These are phyloP conservation scores for Struthio camelus DNA, from an alignment of 2,113 vertebrate species.

Conservation along the genomic window DNA sequence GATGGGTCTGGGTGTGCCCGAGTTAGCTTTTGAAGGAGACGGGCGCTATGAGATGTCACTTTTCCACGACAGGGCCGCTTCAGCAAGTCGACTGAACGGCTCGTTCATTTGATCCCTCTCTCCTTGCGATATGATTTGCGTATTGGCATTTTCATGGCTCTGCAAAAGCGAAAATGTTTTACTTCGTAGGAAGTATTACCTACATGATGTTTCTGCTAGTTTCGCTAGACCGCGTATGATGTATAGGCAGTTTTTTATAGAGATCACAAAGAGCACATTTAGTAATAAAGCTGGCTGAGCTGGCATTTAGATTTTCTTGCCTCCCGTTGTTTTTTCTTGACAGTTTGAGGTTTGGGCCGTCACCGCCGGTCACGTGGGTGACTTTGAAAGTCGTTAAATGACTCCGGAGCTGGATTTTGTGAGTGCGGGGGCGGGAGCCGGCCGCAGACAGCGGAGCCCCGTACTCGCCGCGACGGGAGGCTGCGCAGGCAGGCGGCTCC, in stretches of 20 bases:
- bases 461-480: background rate
- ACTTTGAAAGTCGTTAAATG: background rate
- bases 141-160: background rate
- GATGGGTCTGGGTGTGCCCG: background rate
- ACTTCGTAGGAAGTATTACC: background rate
- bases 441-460: background rate
- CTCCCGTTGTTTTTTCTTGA: background rate
- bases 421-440: background rate
- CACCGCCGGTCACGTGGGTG: background rate
- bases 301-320: background rate
- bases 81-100: accelerated
- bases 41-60: background rate
- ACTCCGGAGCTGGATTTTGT: background rate
- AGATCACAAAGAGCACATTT: background rate
- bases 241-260: background rate
- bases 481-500: background rate
- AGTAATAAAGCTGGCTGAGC: background rate
- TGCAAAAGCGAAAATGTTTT: background rate
- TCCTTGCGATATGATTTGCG: background rate
- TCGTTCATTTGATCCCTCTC: background rate
- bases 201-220: background rate
- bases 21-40: background rate
- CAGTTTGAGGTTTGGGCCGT: background rate
- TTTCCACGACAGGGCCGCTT: background rate
- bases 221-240: background rate